phyloP scores from a whole-genome alignment of 2,797 vertebrate species.

The Hydrolagus colliei region DNA sequence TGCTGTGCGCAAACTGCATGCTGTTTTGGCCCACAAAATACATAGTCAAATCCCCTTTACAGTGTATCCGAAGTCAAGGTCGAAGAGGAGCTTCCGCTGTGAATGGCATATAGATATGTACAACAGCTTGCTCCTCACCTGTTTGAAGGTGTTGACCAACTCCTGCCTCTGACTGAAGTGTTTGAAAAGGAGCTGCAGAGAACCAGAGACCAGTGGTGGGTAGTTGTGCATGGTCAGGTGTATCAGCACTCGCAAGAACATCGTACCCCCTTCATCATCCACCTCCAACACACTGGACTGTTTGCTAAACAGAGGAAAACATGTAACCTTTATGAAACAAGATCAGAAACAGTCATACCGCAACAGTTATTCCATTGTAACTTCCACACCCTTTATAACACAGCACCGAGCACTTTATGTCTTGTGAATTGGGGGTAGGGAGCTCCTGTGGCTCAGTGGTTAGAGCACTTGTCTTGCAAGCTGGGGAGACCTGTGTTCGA shows the following conservation, averaged over 20 bases:
- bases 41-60: too few relatives aligned
- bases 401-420: not conserved
- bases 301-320: conserved; percentile 59
- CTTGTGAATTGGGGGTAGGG: not conserved
- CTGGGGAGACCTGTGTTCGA: too few relatives aligned
- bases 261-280: conserved; percentile 88
- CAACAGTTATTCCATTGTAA: not conserved
- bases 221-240: conserved; percentile 95
- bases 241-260: conserved; percentile 84
- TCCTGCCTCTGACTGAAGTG: conserved; percentile 98
- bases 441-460: too few relatives aligned
- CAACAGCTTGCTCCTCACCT: conserved; percentile 58
- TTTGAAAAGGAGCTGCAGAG: conserved; percentile 92
- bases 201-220: conserved; percentile 81
- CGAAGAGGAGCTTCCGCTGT: too few relatives aligned
- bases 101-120: too few relatives aligned
- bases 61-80: too few relatives aligned
- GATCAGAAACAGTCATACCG: accelerated
- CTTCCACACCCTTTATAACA: not conserved
- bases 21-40: too few relatives aligned
- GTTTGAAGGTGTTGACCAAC: conserved; percentile 90
- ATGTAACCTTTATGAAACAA: not conserved
- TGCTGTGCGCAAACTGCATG: too few relatives aligned
- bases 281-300: conserved; percentile 89
- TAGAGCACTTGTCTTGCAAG: too few relatives aligned